Conservation (phyloP, 2,113 vertebrate species). For the Pogona vitticeps region DNA sequence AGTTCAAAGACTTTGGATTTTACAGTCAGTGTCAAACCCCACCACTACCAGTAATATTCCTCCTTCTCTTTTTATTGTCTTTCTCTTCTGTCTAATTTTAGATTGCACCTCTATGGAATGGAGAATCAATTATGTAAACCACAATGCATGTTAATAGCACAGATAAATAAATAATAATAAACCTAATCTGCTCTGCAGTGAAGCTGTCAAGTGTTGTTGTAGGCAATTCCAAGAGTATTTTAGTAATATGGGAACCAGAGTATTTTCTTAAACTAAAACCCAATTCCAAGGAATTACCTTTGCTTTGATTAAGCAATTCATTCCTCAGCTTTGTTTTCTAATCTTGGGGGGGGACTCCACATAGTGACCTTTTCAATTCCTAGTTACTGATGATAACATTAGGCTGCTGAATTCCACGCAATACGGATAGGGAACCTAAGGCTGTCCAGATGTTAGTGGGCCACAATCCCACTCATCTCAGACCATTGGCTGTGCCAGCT, state of each 20-base stretch:
- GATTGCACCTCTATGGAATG: neutral
- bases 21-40: neutral
- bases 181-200: neutral
- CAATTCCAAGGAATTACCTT: neutral
- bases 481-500: too few species aligned
- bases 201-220: neutral
- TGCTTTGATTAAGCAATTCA: neutral
- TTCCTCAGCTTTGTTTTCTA: too few species aligned
- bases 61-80: neutral
- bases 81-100: neutral
- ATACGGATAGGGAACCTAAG: neutral
- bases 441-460: too few species aligned
- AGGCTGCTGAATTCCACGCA: neutral
- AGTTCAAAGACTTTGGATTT: neutral
- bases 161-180: constrained; percentile 24
- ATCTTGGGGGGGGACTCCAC: too few species aligned
- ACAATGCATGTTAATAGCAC: constrained; percentile 7
- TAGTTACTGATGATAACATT: neutral
- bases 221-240: neutral
- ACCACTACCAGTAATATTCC: neutral
- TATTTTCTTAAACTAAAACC: neutral
- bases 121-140: neutral
- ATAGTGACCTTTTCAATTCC: neutral
- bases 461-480: too few species aligned
- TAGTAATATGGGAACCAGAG: neutral